phyloP scores from a whole-genome alignment of 2,113 vertebrate species.

The Pseudorhombus dupliciocellatus region DNA sequence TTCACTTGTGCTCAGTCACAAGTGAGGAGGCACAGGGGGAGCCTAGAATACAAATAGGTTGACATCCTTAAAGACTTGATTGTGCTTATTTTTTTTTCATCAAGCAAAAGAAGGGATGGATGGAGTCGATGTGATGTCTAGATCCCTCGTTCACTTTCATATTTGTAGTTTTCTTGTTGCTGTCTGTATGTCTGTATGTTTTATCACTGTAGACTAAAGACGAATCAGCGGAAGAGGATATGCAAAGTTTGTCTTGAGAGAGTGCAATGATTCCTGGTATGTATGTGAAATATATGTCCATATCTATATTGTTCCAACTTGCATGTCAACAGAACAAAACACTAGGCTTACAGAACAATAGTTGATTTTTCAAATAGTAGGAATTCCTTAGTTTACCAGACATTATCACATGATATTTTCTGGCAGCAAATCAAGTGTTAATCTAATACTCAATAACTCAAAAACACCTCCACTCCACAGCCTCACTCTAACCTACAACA shows the following conservation, averaged over 20 bases:
- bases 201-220: constrained; percentile 14
- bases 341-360: too few species aligned
- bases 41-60: constrained; percentile 82
- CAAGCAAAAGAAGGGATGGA: constrained; percentile 24
- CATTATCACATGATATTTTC: too few species aligned
- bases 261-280: constrained; percentile 6
- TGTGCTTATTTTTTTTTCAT: constrained; percentile 68
- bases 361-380: too few species aligned
- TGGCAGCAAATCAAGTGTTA: too few species aligned
- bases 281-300: background rate
- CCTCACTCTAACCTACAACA: too few species aligned
- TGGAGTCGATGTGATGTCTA: constrained; percentile 36
- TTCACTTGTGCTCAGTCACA: constrained; percentile 79
- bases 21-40: constrained; percentile 71
- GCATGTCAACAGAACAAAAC: too few species aligned
- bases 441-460: too few species aligned
- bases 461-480: too few species aligned
- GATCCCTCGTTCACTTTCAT: constrained; percentile 30
- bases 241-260: background rate
- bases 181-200: background rate
- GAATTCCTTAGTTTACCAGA: too few species aligned
- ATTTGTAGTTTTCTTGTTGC: constrained; percentile 29
- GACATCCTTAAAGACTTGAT: constrained; percentile 79
- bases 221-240: background rate
- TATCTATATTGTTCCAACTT: too few species aligned